Percentiles rank a stretch among this genome's conserved stretches.
Conservation (phyloP, 2,797 vertebrate genomes). For the Paratrypauchen microcephalus region DNA sequence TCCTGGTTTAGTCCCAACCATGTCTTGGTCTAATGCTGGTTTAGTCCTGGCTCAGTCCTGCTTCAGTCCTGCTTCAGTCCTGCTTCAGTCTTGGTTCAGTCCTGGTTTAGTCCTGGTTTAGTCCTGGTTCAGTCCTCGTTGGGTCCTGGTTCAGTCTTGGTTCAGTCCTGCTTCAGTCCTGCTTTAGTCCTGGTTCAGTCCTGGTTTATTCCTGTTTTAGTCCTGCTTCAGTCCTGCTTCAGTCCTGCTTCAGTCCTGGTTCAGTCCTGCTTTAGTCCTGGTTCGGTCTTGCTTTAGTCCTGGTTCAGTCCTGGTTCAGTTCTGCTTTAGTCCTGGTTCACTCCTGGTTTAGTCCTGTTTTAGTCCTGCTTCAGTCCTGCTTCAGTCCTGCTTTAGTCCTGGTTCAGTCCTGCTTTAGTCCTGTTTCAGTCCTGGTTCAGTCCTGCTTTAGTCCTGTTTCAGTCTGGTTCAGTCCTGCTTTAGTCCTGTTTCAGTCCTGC, state of each 20-base stretch:
- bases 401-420: neutral
- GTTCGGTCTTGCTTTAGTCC: neutral
- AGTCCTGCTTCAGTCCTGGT: slow-evolving; percentile 1
- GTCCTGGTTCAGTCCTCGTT: no score
- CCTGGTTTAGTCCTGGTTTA: no score
- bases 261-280: neutral
- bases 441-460: neutral
- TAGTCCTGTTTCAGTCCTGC: neutral
- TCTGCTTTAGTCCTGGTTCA: neutral
- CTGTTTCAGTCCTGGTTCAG: neutral
- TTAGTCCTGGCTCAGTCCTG: neutral
- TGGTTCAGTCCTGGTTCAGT: neutral
- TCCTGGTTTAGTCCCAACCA: neutral
- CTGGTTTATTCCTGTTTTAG: neutral
- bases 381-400: neutral
- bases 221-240: neutral
- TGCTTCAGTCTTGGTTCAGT: no score
- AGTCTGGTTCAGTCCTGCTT: neutral
- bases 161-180: slow-evolving; percentile 1
- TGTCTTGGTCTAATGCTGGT: neutral
- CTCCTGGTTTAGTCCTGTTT: neutral
- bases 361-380: neutral
- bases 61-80: neutral
- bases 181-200: neutral
- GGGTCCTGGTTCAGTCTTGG: neutral